Base-by-base conservation (phyloP, 2,797 vertebrate species). In the Salmo trutta region DNA sequence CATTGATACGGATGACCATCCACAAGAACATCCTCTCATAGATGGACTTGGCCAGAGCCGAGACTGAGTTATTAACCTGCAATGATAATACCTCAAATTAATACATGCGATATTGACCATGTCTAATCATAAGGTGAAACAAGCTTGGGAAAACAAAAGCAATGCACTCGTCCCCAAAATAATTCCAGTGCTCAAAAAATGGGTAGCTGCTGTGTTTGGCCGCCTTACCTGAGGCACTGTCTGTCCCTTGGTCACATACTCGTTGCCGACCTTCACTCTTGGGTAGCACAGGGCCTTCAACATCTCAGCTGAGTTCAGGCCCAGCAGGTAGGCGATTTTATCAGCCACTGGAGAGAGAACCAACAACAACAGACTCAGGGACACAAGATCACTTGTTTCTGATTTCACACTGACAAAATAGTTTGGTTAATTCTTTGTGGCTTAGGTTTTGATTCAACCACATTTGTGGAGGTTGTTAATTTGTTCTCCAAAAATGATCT, bases 1-100 rank as follows among this genome's bases (percentile, higher is more conserved):
- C 92, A 12, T 96, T 96, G 89, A 96, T 96, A 0, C 95, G 94
- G 74, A 95, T 15, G 76, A 96, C 95, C 95, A 96, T 96, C 95
- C 95, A 96, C 87, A 96, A 77, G 90, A 96, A 96, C 94, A 96
- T 95, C 79, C 91, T 96, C 83, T 96, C 95, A 52, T 95, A 96
- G 68, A 95, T 76, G 0, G 95, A 90, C 29, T 95, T 96, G 64
- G 87, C 91, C n/a, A 96, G 85, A 0, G 95, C 95, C 4, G 92
- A 94, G 0, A 96, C 95, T 0, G 95, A 27, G 14, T 96, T 96
- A 75, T 93, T 83, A 0, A 96, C 95, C 95, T 96, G 74, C 1
- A 64, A 1, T 24, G 10, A 64, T 24, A 64, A 12, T 64, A 27
- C 6, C 59, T 64, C 56, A 59, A 3, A 24, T 64, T 14, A 59